Percentiles rank a stretch among this genome's conserved stretches.
phyloP scores from a whole-genome alignment of 2,113 vertebrate species.

The Aleadryas rufinucha region DNA sequence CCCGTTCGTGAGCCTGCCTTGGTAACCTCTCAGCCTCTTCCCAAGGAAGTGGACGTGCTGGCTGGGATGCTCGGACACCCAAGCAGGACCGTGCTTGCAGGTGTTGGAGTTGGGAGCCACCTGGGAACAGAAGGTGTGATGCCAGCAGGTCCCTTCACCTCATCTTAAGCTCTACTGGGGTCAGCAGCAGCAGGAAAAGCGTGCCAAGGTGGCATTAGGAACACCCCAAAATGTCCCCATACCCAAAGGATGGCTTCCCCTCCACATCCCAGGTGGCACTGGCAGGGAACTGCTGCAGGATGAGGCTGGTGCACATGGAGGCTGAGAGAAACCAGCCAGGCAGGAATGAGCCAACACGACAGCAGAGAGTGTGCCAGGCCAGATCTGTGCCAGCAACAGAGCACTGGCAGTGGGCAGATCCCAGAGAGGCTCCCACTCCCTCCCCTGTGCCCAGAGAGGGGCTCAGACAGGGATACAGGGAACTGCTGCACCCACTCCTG shows the following conservation, averaged over 20 bases:
- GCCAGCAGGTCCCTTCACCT: too few relatives aligned
- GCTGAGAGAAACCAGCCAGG: background rate
- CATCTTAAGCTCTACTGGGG: background rate
- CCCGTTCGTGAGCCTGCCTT: rapidly evolving
- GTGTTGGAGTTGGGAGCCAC: background rate
- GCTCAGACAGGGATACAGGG: background rate
- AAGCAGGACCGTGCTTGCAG: rapidly evolving
- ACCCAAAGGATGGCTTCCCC: background rate
- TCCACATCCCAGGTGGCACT: rapidly evolving
- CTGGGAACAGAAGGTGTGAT: background rate
- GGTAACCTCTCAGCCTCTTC: background rate
- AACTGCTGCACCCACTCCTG: background rate
- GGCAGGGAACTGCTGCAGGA: background rate
- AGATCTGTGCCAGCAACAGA: background rate
- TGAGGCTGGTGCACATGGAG: background rate
- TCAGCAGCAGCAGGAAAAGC: background rate
- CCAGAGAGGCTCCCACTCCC: background rate
- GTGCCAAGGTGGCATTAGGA: too few relatives aligned
- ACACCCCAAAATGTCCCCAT: rapidly evolving
- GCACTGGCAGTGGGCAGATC: background rate
- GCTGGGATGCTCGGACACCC: rapidly evolving
- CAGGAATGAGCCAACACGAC: background rate
- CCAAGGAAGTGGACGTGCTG: too few relatives aligned
- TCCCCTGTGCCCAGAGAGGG: background rate
- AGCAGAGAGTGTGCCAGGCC: background rate